These are phyloP conservation scores for Schizopygopsis pylzovi DNA, from an alignment of 2,797 vertebrate species.

Conservation along the genomic window DNA sequence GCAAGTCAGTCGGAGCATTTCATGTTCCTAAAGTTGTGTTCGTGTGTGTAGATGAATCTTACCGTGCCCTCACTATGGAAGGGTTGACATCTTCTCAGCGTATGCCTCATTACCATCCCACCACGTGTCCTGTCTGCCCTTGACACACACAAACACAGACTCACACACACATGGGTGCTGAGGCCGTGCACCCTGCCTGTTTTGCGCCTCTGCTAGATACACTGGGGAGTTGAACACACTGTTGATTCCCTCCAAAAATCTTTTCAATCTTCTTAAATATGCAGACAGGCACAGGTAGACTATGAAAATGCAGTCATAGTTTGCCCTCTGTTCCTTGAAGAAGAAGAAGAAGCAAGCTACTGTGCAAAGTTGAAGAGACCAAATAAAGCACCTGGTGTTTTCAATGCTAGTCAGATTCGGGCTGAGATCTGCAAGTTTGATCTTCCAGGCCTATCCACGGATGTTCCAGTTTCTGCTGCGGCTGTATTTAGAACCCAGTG, in stretches of 20 bases:
- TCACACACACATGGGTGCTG: constrained; percentile 26
- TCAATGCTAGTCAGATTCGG: constrained; percentile 3
- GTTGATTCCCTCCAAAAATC: constrained; percentile 47
- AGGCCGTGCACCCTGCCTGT: constrained; percentile 26
- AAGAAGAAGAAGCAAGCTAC: constrained; percentile 42
- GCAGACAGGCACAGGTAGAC: constrained; percentile 35
- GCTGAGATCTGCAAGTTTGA: constrained; percentile 1
- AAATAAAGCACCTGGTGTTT: constrained; percentile 54
- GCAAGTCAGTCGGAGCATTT: not conserved
- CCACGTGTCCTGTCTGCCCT: constrained; percentile 36
- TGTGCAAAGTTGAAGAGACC: constrained; percentile 13
- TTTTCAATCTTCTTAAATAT: constrained; percentile 55
- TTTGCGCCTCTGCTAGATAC: constrained; percentile 39
- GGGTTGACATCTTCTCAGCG: constrained; percentile 34
- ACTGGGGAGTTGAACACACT: constrained; percentile 50
- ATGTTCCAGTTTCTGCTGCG: not conserved
- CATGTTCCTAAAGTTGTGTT: constrained; percentile 7
- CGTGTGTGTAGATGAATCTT: not conserved
- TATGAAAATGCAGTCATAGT: constrained; percentile 46
- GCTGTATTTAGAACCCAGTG: constrained; percentile 29
- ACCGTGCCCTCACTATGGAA: constrained; percentile 21
- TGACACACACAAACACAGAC: constrained; percentile 36
- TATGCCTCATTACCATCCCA: constrained; percentile 50
- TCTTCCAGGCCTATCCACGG: constrained; percentile 32
- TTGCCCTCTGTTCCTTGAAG: constrained; percentile 9